Evolutionary conservation across 1,140 invertebrate species (phyloP).

Genomic region (Nebria ingens): DNA sequence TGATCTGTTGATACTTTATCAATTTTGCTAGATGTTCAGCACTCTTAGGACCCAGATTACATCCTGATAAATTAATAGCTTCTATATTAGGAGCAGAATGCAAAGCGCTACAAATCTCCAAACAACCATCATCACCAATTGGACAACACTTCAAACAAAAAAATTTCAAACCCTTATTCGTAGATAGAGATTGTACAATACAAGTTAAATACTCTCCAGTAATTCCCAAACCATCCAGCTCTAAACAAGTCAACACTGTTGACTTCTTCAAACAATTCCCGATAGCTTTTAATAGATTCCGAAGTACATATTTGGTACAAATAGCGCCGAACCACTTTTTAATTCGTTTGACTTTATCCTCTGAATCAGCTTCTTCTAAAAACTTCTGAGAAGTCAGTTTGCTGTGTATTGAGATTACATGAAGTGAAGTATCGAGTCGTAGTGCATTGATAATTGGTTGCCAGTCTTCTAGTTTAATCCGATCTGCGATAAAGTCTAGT

Average conservation of each 20-base stretch:
- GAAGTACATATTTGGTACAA: conserved; percentile 30
- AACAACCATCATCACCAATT: conserved; percentile 52
- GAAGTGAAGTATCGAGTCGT: conserved; percentile 49
- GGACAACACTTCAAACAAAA: conserved; percentile 48
- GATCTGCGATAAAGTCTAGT: conserved; percentile 53
- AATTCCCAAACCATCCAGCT: conserved; percentile 52
- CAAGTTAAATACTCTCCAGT: conserved; percentile 48
- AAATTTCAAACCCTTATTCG: conserved; percentile 45
- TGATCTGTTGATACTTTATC: conserved; percentile 44
- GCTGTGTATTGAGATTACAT: conserved; percentile 42
- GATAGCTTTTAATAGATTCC: conserved; percentile 32
- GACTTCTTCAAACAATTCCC: conserved; percentile 44
- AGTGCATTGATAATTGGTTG: conserved; percentile 53
- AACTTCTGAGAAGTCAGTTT: conserved; percentile 35
- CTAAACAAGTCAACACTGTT: conserved; percentile 39
- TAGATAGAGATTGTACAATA: conserved; percentile 41
- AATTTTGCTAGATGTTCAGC: conserved; percentile 42
- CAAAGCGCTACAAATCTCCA: conserved; percentile 46
- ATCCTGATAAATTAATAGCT: conserved; percentile 50
- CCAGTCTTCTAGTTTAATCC: conserved; percentile 58
- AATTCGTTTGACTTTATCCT: conserved; percentile 36
- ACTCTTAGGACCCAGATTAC: conserved; percentile 44
- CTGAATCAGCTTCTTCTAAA: conserved; percentile 43
- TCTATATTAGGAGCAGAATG: conserved; percentile 45
- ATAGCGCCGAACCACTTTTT: conserved; percentile 27